Evolutionary conservation across 2,113 vertebrate species (phyloP), one percentile per base, ranked within the genome.

Genomic region (human): DNA sequence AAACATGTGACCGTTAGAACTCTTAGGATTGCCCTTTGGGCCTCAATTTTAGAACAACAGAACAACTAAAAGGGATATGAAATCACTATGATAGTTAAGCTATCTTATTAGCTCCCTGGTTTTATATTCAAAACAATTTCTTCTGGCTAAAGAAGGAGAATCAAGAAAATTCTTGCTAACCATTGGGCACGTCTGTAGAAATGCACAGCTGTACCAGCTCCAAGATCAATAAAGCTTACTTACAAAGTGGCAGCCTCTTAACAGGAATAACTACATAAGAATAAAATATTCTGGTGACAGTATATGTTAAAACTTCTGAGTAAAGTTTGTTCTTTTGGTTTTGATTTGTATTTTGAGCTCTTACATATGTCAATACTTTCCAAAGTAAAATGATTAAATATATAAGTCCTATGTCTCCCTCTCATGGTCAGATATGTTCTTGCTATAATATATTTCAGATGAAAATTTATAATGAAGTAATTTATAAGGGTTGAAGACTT

Each of bases 371-470:
- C 61, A 64, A 64, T 14, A 64, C 27, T 85, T 85, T 94, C 22
- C 45, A 83, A 89, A 80, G 72, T 35, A 76, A 95, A 91, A 61
- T 13, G 45, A 79, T 79, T 50, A 81, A 84, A 52, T 94, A 78
- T 32, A 0, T 32, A 78, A 73, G 89, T 95, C 55, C 82, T 97
- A 12, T 96, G 94, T 96, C 97, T 97, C 96, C 98, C 89, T 5
- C 97, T 87, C 7, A 14, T 97, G 98, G 96, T 72, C 86, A 86
- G n/a, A 57, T 9, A 57, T 48, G 18, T 80, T 78, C 59, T 80
- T 93, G 61, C 43, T 35, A 70, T 20, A 18, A 73, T 10, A 45
- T 11, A 43, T 76, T 72, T 70, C 55, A 76, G 85, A 85, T 38
- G 43, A 84, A 97, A 89, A 59, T 17, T 27, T 70, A 40, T 40